Percentiles rank a stretch among this genome's conserved stretches.
Evolutionary conservation across 2,888 invertebrate genomes (phyloP).

Genomic region (Chrysolina haemoptera): DNA sequence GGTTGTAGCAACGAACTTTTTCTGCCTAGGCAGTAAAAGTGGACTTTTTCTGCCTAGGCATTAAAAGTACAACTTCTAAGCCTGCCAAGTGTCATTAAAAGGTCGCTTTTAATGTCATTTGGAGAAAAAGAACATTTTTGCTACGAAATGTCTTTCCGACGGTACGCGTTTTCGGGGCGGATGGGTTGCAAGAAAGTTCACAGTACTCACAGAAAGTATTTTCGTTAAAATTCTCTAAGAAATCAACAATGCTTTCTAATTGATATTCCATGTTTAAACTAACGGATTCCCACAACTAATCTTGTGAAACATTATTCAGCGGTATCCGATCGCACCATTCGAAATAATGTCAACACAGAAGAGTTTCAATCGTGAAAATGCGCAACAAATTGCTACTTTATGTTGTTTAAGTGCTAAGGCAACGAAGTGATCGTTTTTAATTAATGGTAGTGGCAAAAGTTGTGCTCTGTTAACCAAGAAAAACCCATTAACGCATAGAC

Average conservation of each 20-base stretch:
- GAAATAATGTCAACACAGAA: constrained; percentile 4
- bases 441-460: constrained; percentile 33
- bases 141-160: too few relatives aligned
- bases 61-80: too few relatives aligned
- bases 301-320: neutral
- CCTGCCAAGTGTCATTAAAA: too few relatives aligned
- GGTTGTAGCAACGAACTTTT: too few relatives aligned
- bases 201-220: too few relatives aligned
- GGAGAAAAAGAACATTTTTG: too few relatives aligned
- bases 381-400: constrained; percentile 20
- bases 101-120: too few relatives aligned
- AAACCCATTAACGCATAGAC: constrained; percentile 45
- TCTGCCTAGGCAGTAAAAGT: too few relatives aligned
- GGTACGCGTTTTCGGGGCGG: too few relatives aligned
- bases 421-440: constrained; percentile 43
- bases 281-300: constrained; percentile 1
- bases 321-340: neutral
- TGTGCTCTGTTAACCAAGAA: constrained; percentile 53
- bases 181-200: too few relatives aligned
- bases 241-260: neutral
- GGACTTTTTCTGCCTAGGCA: too few relatives aligned
- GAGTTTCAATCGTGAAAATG: neutral
- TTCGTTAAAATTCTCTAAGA: neutral
- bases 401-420: constrained; percentile 40
- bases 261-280: neutral